Percentiles rank a stretch among this genome's conserved stretches.
These are phyloP conservation scores for Limosa lapponica DNA, from an alignment of 2,797 vertebrate species.

Conservation along the genomic window DNA sequence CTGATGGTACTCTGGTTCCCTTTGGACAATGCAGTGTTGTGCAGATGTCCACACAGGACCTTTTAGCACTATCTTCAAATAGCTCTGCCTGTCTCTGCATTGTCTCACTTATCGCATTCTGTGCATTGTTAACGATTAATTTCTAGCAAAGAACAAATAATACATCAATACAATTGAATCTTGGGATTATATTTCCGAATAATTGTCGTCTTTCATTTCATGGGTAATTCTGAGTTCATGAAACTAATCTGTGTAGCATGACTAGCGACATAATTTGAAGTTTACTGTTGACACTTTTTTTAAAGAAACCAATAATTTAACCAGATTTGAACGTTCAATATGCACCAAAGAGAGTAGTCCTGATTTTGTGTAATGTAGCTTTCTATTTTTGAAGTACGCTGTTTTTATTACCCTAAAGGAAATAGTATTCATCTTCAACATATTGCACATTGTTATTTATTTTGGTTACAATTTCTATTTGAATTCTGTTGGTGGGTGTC, in stretches of 20 bases:
- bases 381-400: background rate
- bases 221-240: background rate
- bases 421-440: background rate
- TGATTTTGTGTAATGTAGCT: conserved; percentile 33
- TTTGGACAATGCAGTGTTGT: conserved; percentile 22
- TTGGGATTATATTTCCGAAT: background rate
- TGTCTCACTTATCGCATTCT: background rate
- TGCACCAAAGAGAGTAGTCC: conserved; percentile 64
- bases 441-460: background rate
- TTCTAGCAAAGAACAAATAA: background rate
- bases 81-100: background rate
- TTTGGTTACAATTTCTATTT: conserved; percentile 37
- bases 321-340: background rate
- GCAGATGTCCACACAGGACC: background rate
- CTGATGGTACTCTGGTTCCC: background rate
- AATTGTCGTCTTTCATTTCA: background rate
- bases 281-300: background rate
- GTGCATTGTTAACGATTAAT: background rate
- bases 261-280: background rate
- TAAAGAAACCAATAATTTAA: background rate
- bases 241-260: background rate
- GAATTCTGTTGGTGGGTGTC: background rate
- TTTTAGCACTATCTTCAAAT: background rate
- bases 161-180: background rate
- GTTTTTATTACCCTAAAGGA: background rate